Percentiles rank a stretch among this genome's conserved stretches.
phyloP scores from a whole-genome alignment of 1,140 invertebrate species.

The Rhagoletis pomonella region DNA sequence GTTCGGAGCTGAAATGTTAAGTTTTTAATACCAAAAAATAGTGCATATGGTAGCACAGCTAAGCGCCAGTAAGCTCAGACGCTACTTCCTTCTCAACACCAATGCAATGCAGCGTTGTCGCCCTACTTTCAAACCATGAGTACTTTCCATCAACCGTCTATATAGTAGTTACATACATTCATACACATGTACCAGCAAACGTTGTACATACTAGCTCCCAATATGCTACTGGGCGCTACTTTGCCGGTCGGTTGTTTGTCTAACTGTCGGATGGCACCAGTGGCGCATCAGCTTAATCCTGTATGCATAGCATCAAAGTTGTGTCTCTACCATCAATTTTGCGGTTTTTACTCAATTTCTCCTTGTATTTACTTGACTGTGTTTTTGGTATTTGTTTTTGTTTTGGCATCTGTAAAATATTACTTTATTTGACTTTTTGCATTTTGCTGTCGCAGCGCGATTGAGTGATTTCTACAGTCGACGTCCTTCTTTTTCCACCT shows the following conservation, averaged over 20 bases:
- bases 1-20: too few species aligned
- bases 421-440: conserved; percentile 37
- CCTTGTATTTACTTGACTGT: conserved; percentile 39
- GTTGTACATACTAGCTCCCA: background rate
- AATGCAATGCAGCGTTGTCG: background rate
- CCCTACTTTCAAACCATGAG: conserved; percentile 8
- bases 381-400: conserved; percentile 13
- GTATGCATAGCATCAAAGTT: conserved; percentile 51
- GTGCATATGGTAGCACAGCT: background rate
- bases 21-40: too few species aligned
- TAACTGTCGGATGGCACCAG: conserved; percentile 40
- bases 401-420: conserved; percentile 29
- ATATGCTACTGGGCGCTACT: background rate
- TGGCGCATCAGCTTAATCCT: conserved; percentile 50
- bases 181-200: background rate
- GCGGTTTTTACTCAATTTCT: conserved; percentile 49
- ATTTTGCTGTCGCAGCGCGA: conserved; percentile 34
- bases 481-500: conserved; percentile 33
- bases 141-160: background rate
- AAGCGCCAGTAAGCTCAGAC: background rate
- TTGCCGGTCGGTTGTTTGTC: conserved; percentile 28
- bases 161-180: background rate
- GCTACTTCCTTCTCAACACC: background rate
- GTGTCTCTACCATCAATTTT: conserved; percentile 50
- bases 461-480: conserved; percentile 44